Evolutionary conservation across 2,888 invertebrate species (phyloP).

Genomic region (Acrocera orbiculus): DNA sequence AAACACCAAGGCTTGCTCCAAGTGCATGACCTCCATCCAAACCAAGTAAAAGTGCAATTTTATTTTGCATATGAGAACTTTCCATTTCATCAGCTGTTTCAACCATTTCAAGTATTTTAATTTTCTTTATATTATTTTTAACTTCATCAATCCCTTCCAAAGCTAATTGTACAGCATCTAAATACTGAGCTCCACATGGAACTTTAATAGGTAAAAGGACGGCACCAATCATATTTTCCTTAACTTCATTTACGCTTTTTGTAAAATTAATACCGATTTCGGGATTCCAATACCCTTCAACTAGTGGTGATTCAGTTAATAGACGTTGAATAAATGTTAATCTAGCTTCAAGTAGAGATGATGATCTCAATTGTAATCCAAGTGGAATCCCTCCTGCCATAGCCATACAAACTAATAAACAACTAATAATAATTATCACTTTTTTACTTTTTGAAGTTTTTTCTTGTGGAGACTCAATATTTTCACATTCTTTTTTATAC

Average conservation of each 20-base stretch:
- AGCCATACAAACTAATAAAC: constrained; percentile 25
- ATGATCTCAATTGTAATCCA: constrained; percentile 37
- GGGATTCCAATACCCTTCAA: constrained; percentile 34
- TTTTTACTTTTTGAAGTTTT: constrained; percentile 19
- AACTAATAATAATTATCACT: constrained; percentile 21
- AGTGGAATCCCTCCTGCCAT: constrained; percentile 34
- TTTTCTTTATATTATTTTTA: constrained; percentile 37
- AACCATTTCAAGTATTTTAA: constrained; percentile 35
- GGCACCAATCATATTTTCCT: constrained; percentile 37
- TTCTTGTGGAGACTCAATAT: constrained; percentile 4
- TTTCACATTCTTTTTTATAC: constrained; percentile 27
- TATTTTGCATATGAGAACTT: constrained; percentile 39
- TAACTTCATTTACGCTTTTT: constrained; percentile 20
- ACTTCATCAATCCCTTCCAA: constrained; percentile 50
- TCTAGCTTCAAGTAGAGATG: constrained; percentile 37
- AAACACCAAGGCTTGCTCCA: constrained; percentile 45
- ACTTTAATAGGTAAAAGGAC: constrained; percentile 33
- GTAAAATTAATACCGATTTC: constrained; percentile 12
- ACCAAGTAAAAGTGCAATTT: constrained; percentile 43
- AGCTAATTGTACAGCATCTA: constrained; percentile 46
- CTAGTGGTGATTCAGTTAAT: constrained; percentile 36
- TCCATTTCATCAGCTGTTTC: constrained; percentile 40
- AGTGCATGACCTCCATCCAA: constrained; percentile 51
- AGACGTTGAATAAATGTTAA: constrained; percentile 37
- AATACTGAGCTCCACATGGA: constrained; percentile 42